phyloP scores from a whole-genome alignment of 2,797 vertebrate genomes.

The Cirrhinus mrigala region DNA sequence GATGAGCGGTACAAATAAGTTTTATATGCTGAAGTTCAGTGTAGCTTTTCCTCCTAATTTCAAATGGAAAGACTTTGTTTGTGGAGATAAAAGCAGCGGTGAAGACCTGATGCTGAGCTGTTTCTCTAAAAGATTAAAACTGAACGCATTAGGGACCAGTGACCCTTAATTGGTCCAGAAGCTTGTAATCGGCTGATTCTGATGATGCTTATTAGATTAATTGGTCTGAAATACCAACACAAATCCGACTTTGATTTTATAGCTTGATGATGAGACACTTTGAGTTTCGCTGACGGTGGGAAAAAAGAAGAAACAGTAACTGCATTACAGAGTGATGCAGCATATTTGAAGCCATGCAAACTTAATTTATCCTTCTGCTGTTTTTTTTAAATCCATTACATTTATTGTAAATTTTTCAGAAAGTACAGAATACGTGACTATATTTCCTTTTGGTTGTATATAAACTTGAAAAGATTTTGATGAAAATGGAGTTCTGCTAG shows the following conservation, averaged over 20 bases:
- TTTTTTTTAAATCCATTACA: not conserved
- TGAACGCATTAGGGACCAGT: not conserved
- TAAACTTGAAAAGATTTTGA: not conserved
- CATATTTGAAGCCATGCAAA: constrained; percentile 7
- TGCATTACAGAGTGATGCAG: not conserved
- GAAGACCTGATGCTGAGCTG: not conserved
- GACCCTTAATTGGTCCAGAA: constrained; percentile 10
- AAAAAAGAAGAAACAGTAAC: not conserved
- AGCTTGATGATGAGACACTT: not conserved
- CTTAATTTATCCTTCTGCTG: not conserved
- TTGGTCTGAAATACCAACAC: constrained; percentile 30
- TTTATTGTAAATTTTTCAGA: constrained; percentile 8
- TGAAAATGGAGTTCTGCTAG: not conserved
- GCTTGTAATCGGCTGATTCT: not conserved
- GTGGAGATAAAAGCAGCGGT: not conserved
- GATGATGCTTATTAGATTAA: constrained; percentile 23
- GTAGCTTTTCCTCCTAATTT: constrained; percentile 14
- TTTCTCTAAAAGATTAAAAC: constrained; percentile 28
- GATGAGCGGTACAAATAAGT: not conserved
- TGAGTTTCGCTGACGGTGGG: not conserved
- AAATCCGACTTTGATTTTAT: constrained; percentile 1
- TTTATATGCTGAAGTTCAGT: constrained; percentile 30
- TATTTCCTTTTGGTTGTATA: not conserved
- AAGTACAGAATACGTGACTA: no score
- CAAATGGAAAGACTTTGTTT: constrained; percentile 18